Base-by-base conservation (phyloP, 2,113 vertebrate species). In the Pristiophorus japonicus region DNA sequence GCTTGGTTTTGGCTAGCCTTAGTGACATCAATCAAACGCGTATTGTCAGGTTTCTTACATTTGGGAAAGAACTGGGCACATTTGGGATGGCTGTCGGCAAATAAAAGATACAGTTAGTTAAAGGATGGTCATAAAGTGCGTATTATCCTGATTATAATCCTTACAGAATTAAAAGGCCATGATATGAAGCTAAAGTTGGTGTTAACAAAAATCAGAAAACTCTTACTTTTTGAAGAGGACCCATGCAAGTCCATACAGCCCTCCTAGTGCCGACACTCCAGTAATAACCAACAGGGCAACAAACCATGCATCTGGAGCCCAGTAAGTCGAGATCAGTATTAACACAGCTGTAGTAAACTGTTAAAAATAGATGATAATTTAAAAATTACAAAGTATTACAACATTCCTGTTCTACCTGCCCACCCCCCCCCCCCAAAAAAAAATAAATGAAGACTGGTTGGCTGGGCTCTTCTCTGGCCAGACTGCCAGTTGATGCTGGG, bases 61-160 rank as follows among this genome's bases (percentile, higher is more conserved):
- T 0, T 51, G 65, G 96, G 96, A 96, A 97, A 97, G 1, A 96
- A 96, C 51, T 88, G 96, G 75, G 94, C 95, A 92, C 95, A 96
- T 70, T 73, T 75, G 62, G 96, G 95, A 88, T 65, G 38, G 93
- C 96, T 97, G 38, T 45, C n/a, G 73, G 55, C 38, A 90, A 95
- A 47, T 3, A 27, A 93, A 95, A 88, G 12, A 47, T 42, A 30
- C 38, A 18, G 2, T 65, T 0, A 66, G 91, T 22, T 42, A 45
- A 42, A 65, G 11, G 18, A 65, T 63, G 12, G 62, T 66, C 4
- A 93, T 63, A 93, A 65, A 55, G 27, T 55, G 47, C 45, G 51
- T 51, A 51, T 11, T 22, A 51, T 27, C 20, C 8, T 22, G 34
- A 93, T 22, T n/a, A 38, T 65, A 91, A 93, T 24, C 11, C 20